Evolutionary conservation across 2,888 invertebrate species (phyloP), one percentile per base, ranked within the genome.

Genomic region (Xanthostigma xanthostigma): DNA sequence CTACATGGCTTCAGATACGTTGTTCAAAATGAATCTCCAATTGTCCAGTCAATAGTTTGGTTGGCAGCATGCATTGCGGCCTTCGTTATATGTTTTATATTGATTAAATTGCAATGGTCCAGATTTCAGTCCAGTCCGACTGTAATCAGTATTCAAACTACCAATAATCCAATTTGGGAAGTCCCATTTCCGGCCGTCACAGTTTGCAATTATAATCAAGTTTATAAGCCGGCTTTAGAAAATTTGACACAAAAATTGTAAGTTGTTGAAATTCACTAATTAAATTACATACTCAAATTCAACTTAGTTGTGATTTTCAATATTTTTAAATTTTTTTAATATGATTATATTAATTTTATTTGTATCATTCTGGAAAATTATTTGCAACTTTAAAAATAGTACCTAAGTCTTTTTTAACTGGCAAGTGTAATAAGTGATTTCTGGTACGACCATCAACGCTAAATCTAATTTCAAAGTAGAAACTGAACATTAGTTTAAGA

Each of bases 51-150:
- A 8, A 47, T 50, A 14, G 17, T 54, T 5, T 55, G 56, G 58
- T 50, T 51, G 33, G 35, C 39, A 38, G 13, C 39, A 38, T 38
- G 13, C 13, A 38, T 9, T 38, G 39, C 13, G 9, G n/a, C 5
- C 13, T 12, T 13, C 13, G 13, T 9, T 5, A 38, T 38, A 38
- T 58, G 55, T 35, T 48, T 55, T 5, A 55, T 52, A n/a, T 51
- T 61, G 10, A 58, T 60, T 56, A 41, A 47, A 6, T 50, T 58
- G 1, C 55, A 60, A 13, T 61, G 60, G 59, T 52, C 50, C 37
- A 49, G 60, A 40, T 62, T 57, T 47, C 53, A 55, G 11, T 51
- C 51, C 4, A 59, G 59, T 35, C 61, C 62, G 8, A 62, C 60
- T 0, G 59, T 61, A 9, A 60, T 59, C 8, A 59, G 46, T 13